These are phyloP conservation scores for Yponomeuta sedellus DNA, from an alignment of 2,888 invertebrate genomes.

Conservation along the genomic window DNA sequence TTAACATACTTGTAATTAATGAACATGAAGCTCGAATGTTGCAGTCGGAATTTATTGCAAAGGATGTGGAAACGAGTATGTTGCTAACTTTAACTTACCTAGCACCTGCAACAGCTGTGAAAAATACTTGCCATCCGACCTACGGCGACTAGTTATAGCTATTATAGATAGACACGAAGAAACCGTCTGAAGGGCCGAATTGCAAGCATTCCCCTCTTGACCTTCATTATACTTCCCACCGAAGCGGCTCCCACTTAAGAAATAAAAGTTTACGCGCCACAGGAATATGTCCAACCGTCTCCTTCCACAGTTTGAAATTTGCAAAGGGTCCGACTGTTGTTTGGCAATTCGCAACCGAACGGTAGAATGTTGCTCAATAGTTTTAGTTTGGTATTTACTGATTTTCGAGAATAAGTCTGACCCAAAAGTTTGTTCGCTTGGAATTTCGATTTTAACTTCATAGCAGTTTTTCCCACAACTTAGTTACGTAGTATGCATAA, in stretches of 20 bases:
- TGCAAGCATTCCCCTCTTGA: constrained; percentile 28
- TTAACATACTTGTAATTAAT: no score
- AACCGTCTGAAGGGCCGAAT: constrained; percentile 29
- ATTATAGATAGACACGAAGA: not conserved
- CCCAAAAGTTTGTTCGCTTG: not conserved
- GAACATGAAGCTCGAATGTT: no score
- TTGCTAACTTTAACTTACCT: no score
- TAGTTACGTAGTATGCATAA: not conserved
- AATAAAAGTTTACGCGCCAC: constrained; percentile 19
- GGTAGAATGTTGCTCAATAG: not conserved
- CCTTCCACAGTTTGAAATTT: constrained; percentile 17
- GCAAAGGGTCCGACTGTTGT: constrained; percentile 12
- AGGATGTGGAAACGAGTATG: no score
- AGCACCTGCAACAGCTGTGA: constrained; percentile 1
- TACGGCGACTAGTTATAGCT: not conserved
- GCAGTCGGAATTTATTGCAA: no score
- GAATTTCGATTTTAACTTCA: not conserved
- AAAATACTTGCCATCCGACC: not conserved
- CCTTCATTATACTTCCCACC: constrained; percentile 27
- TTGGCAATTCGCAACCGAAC: not conserved
- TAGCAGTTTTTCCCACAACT: not conserved
- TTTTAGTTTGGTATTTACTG: not conserved
- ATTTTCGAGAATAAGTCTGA: not conserved
- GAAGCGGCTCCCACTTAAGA: constrained; percentile 33
- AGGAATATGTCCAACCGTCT: not conserved